Base-by-base conservation (phyloP, 2,797 vertebrate species). In the Eospalax fontanierii region DNA sequence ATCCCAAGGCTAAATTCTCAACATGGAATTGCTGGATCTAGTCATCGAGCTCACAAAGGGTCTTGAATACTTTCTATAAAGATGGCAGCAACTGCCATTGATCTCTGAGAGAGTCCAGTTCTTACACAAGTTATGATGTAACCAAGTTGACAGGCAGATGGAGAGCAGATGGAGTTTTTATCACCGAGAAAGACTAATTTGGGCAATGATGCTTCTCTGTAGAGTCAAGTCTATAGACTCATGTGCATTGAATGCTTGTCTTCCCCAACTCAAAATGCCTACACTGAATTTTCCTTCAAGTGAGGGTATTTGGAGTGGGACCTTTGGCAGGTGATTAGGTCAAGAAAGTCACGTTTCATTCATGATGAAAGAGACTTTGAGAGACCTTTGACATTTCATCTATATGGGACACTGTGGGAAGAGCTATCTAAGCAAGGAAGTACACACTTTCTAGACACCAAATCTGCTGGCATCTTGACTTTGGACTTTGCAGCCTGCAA, bases 1-100 rank as follows among this genome's bases (percentile, higher is more conserved):
- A 30, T 90, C 35, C 88, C 65, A 59, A 92, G 91, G 91, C 87
- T 81, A 70, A 40, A 83, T 82, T 84, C 46, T 76, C 66, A 63
- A 40, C 2, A 18, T 57, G 74, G 50, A 66, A 75, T 84, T 61
- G 57, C 74, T 59, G 57, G 59, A 6, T 40, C 46, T 0, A 1
- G 59, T 35, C 78, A 57, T 30, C 35, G 9, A 83, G 63, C 68
- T 94, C 89, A 35, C 54, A 74, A 80, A 94, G 87, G 40, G n/a
- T 75, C 78, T 92, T 40, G 65, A 59, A 28, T 83, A 30, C 61
- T 81, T 78, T 66, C 46, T 68, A 73, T 88, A 76, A 91, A 89
- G 76, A 50, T 15, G 14, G n/a, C 83, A 33, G 4, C 30, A 28
- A 50, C 16, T 3, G 1, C n/a, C 46, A 11, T 0, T 15, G 63